Evolutionary conservation across 2,797 vertebrate genomes (phyloP).

Genomic region (Anguilla anguilla): DNA sequence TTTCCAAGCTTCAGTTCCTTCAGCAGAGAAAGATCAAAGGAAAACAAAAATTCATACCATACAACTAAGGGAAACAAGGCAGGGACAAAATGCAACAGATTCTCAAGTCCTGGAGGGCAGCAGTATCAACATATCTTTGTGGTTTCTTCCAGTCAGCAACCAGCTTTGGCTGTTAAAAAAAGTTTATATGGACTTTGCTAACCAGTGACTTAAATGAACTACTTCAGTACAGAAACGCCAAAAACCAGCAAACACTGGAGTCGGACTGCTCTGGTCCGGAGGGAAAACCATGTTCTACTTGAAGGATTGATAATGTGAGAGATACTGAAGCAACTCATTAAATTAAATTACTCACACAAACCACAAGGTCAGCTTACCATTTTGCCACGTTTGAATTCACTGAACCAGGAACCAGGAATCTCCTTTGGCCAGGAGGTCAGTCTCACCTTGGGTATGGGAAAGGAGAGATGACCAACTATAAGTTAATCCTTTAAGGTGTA

Average conservation of each 20-base stretch:
- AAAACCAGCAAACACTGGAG: neutral
- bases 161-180: neutral
- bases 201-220: neutral
- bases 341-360: slow-evolving; percentile 47
- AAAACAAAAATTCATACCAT: neutral
- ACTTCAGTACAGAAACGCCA: neutral
- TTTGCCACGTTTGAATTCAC: slow-evolving; percentile 99
- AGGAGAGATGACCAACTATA: slow-evolving; percentile 20
- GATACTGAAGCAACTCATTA: neutral
- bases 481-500: no score
- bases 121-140: neutral
- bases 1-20: neutral
- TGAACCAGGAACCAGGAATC: slow-evolving; percentile 98
- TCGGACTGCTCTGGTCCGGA: neutral
- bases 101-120: neutral
- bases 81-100: neutral
- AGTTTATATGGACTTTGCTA: neutral
- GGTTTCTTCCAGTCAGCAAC: neutral
- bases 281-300: neutral
- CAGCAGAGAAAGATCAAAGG: neutral
- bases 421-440: slow-evolving; percentile 98
- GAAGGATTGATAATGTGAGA: neutral
- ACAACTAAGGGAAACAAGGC: neutral
- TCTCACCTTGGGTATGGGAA: slow-evolving; percentile 81
- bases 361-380: slow-evolving; percentile 85